Percentiles rank a stretch among this genome's conserved stretches.
phyloP scores from a whole-genome alignment of 2,888 invertebrate genomes.

The Meiosimyza platycephala region DNA sequence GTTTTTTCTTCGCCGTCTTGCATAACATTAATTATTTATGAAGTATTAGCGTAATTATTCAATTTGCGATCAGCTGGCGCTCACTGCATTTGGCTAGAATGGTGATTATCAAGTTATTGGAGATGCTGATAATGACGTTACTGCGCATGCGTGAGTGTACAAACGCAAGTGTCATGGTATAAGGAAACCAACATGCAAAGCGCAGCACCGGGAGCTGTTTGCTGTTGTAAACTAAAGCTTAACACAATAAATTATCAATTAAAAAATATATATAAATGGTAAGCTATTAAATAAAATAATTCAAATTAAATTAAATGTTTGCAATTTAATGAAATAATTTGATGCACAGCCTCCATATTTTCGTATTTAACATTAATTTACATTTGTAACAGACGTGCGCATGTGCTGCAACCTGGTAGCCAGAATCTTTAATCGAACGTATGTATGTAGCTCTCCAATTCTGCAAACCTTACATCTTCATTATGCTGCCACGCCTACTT shows the following conservation, averaged over 20 bases:
- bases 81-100: constrained; percentile 7
- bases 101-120: no score
- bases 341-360: no score
- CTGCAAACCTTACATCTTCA: constrained; percentile 33
- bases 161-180: constrained; percentile 32
- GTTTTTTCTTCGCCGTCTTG: constrained; percentile 34
- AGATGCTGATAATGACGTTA: background rate
- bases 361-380: no score
- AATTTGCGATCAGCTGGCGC: constrained; percentile 52
- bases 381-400: no score
- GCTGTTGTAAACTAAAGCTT: background rate
- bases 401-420: background rate
- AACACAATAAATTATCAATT: background rate
- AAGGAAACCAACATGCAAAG: constrained; percentile 16
- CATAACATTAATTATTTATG: constrained; percentile 58
- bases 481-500: constrained; percentile 42
- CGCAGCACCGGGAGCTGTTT: constrained; percentile 42
- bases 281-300: no score
- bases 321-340: no score
- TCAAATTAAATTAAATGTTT: no score
- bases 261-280: background rate
- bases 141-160: constrained; percentile 39
- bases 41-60: constrained; percentile 59
- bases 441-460: background rate
- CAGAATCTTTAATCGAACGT: background rate